Conservation (phyloP, 92 coral and sea anemone genomes). For the Actinostola sp. region DNA sequence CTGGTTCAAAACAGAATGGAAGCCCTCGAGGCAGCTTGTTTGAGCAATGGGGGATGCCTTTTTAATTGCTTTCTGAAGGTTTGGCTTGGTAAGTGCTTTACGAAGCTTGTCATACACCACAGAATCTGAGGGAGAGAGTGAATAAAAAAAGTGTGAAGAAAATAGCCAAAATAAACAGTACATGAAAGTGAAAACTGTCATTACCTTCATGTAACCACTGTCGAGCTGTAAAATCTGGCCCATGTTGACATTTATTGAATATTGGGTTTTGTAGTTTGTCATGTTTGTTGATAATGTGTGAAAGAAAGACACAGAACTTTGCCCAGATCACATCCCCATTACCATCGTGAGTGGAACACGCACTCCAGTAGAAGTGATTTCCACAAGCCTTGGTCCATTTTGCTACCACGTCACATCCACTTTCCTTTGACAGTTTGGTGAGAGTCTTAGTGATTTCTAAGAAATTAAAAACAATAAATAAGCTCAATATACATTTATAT, state of each 20-base stretch:
- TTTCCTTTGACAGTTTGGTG: slow-evolving; percentile 58
- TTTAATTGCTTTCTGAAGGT: slow-evolving; percentile 51
- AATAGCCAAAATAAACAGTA: neutral
- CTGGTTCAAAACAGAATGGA: slow-evolving; percentile 66
- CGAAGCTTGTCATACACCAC: slow-evolving; percentile 63
- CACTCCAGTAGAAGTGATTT: slow-evolving; percentile 71
- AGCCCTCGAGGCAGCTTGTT: slow-evolving; percentile 71
- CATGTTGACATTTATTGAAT: slow-evolving; percentile 64
- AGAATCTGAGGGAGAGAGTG: slow-evolving; percentile 39
- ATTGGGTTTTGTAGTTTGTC: slow-evolving; percentile 53
- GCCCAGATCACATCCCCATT: slow-evolving; percentile 63
- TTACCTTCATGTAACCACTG: slow-evolving; percentile 68
- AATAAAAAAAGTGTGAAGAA: slow-evolving; percentile 3
- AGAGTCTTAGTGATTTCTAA: slow-evolving; percentile 35
- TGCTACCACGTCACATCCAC: slow-evolving; percentile 55
- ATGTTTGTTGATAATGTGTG: slow-evolving; percentile 63
- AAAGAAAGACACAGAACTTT: slow-evolving; percentile 62
- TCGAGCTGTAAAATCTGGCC: slow-evolving; percentile 33
- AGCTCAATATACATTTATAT: too few species aligned
- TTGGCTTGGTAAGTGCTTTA: slow-evolving; percentile 37
- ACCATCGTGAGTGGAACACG: slow-evolving; percentile 53
- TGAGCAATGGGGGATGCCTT: slow-evolving; percentile 71
- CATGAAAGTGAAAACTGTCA: neutral
- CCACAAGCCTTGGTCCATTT: slow-evolving; percentile 69
- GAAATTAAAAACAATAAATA: neutral